These are phyloP conservation scores for Lepus americanus DNA, from an alignment of 2,113 vertebrate genomes.

Conservation along the genomic window DNA sequence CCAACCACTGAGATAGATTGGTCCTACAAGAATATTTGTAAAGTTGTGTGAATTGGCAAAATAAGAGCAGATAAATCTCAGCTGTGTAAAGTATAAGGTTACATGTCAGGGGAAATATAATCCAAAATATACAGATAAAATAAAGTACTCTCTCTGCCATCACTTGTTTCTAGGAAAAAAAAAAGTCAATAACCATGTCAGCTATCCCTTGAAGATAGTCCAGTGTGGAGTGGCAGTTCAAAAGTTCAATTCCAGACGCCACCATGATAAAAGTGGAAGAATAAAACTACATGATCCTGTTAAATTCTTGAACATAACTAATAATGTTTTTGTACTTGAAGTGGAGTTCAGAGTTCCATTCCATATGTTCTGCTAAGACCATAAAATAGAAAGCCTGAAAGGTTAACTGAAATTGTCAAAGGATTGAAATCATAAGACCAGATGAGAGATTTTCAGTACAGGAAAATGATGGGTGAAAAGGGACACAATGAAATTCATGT, in stretches of 20 bases:
- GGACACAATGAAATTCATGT: conserved; percentile 21
- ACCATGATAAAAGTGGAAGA: background rate
- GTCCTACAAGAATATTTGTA: background rate
- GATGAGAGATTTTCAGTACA: conserved; percentile 15
- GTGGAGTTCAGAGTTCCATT: background rate
- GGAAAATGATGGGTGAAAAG: conserved; percentile 35
- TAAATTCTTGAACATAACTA: conserved; percentile 16
- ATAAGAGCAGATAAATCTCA: background rate
- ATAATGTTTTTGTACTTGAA: background rate
- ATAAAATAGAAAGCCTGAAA: conserved; percentile 6
- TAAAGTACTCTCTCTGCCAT: background rate
- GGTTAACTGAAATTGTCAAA: conserved; percentile 40
- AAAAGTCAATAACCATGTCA: background rate
- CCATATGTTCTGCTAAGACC: background rate
- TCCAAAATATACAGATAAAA: background rate
- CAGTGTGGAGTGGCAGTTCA: background rate
- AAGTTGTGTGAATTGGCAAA: background rate
- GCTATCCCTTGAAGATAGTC: background rate
- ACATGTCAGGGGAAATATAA: background rate
- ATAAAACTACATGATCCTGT: background rate
- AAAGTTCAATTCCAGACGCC: background rate
- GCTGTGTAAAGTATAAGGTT: background rate
- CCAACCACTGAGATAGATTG: background rate
- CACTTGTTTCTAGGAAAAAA: conserved; percentile 5
- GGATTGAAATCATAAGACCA: background rate